These are phyloP conservation scores for Phoxinus phoxinus DNA, from an alignment of 2,113 vertebrate species.

Conservation along the genomic window DNA sequence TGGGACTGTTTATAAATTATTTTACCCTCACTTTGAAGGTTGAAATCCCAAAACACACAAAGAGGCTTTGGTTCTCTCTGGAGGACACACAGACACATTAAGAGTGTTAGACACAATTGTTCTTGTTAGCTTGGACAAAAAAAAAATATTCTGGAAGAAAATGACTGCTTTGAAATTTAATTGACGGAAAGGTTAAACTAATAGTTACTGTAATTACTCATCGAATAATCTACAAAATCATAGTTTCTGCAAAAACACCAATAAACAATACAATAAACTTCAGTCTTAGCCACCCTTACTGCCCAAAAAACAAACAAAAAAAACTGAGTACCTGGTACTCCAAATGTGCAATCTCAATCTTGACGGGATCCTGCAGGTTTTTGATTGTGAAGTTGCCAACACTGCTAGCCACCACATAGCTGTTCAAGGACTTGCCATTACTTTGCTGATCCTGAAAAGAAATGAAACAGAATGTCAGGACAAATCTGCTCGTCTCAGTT, in stretches of 20 bases:
- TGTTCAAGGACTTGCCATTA: conserved; percentile 74
- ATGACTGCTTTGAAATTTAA: neutral
- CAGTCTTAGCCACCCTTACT: no score
- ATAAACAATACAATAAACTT: neutral
- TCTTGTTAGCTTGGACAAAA: conserved; percentile 4
- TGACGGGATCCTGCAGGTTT: conserved; percentile 83
- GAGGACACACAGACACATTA: conserved; percentile 54
- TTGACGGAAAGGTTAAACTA: neutral
- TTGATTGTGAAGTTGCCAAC: conserved; percentile 86
- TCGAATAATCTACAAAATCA: neutral
- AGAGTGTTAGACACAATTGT: conserved; percentile 9
- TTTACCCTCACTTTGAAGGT: conserved; percentile 81
- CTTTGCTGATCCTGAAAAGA: conserved; percentile 63
- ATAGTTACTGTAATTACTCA: neutral
- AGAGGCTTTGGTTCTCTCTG: conserved; percentile 75
- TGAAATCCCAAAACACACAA: conserved; percentile 95
- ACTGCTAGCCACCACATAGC: conserved; percentile 95
- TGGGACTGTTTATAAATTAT: neutral
- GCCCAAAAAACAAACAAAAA: neutral
- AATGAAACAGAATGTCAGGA: neutral
- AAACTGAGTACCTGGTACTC: conserved; percentile 75
- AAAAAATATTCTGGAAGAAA: neutral
- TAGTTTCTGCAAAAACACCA: neutral
- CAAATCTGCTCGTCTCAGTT: neutral
- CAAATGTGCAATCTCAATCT: conserved; percentile 84